These are phyloP conservation scores for Danaus plexippus DNA, from an alignment of 1,140 invertebrate genomes.

Conservation along the genomic window DNA sequence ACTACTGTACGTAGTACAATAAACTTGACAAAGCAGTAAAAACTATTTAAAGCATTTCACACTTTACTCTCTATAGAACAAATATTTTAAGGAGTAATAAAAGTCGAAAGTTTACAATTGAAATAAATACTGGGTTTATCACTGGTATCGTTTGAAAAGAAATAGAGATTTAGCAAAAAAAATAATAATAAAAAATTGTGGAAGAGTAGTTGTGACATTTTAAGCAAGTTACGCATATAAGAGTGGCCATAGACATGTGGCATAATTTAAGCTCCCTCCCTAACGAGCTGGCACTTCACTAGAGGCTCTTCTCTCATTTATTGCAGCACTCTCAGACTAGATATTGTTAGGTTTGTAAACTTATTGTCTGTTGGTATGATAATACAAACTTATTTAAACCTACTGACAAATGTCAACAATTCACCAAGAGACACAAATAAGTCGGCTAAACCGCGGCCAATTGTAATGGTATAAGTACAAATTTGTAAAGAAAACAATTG, in stretches of 20 bases:
- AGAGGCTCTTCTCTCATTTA: conserved; percentile 38
- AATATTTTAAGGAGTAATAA: too few species aligned
- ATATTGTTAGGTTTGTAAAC: conserved; percentile 54
- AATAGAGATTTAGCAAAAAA: too few species aligned
- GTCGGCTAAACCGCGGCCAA: background rate
- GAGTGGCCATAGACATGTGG: conserved; percentile 40
- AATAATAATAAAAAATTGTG: conserved; percentile 2
- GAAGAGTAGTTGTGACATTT: conserved; percentile 20
- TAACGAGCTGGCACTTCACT: conserved; percentile 58
- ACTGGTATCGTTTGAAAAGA: too few species aligned
- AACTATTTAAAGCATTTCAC: too few species aligned
- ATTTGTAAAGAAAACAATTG: too few species aligned
- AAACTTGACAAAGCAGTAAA: too few species aligned
- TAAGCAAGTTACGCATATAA: conserved; percentile 42
- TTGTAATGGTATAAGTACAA: background rate
- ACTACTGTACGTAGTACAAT: too few species aligned
- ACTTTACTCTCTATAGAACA: too few species aligned
- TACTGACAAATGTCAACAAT: too few species aligned
- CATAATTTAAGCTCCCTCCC: conserved; percentile 58
- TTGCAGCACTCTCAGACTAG: conserved; percentile 42
- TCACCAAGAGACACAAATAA: background rate
- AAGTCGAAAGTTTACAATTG: too few species aligned
- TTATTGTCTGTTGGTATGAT: conserved; percentile 24
- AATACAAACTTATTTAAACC: too few species aligned
- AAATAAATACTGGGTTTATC: too few species aligned